These are phyloP conservation scores for Falco punctatus DNA, from an alignment of 2,113 vertebrate genomes.

Conservation along the genomic window DNA sequence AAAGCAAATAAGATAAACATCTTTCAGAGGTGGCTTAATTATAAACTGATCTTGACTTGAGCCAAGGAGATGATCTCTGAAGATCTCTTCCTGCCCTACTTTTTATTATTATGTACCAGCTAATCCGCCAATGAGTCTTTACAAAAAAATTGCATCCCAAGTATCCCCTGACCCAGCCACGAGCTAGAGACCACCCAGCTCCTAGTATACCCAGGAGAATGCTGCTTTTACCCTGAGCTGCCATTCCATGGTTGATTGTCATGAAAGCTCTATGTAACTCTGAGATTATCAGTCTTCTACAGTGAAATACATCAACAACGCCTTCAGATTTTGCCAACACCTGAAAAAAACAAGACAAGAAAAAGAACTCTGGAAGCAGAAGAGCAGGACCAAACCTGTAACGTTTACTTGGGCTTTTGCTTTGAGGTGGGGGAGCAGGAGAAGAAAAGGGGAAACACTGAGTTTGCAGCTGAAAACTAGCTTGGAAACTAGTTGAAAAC, in stretches of 20 bases:
- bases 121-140: conserved; percentile 10
- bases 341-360: neutral
- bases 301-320: neutral
- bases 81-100: conserved; percentile 1
- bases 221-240: neutral
- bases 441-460: neutral
- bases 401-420: neutral
- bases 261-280: neutral
- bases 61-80: conserved; percentile 1
- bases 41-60: conserved; percentile 21
- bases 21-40: conserved; percentile 33
- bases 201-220: neutral
- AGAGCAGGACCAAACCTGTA: neutral
- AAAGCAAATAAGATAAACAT: conserved; percentile 37
- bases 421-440: neutral
- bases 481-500: too few species aligned
- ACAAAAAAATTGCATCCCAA: neutral
- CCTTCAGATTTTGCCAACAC: neutral
- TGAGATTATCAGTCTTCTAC: neutral
- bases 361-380: neutral
- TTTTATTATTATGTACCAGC: neutral
- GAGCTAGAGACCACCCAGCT: conserved; percentile 20
- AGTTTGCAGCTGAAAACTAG: neutral
- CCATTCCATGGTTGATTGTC: neutral
- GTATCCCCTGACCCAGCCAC: neutral